Evolutionary conservation across 2,113 vertebrate genomes (phyloP), one percentile per base, ranked within the genome.

Genomic region (Hippocampus abdominalis): DNA sequence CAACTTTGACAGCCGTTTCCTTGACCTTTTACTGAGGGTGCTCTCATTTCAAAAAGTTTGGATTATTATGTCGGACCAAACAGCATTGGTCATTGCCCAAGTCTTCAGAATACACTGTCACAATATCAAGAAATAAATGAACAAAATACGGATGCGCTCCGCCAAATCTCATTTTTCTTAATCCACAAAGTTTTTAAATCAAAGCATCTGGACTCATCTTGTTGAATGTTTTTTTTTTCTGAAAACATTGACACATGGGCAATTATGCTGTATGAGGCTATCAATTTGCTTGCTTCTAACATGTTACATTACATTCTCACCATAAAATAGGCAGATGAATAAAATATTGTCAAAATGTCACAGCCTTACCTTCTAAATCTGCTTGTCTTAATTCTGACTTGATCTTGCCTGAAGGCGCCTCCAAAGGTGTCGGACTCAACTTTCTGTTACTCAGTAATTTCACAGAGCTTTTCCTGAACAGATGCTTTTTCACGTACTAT

Each of bases 401-500:
- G 63, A 46, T 18, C 23, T 46, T 25, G 39, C 42, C 8, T 25
- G 8, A 46, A 46, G 42, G n/a, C 13, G 23, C 23, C n/a, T 25
- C 63, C 40, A 44, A 7, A 9, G 15, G 40, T 20, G 40, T 46
- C n/a, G 1, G n/a, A 62, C 32, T 0, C 18, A 9, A 7, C 7
- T 56, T 23, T 56, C 23, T 56, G 4, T 25, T 39, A 20, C 36
- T 25, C 40, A 40, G 8, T 40, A 10, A 49, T 67, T 39, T 63
- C 46, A 20, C 51, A 68, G 21, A 67, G 21, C 42, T 23, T 36
- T 44, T 20, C 63, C 61, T 60, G 40, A 10, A 15, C 16, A 67
- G 57, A 69, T 75, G 56, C 51, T 70, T 56, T 56, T 44, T 66
- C 44, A 46, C 44, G 23, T 27, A 23, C 57, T 51, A 75, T 90